Base-by-base conservation (phyloP, 2,888 invertebrate genomes). In the Pollenia amentaria region DNA sequence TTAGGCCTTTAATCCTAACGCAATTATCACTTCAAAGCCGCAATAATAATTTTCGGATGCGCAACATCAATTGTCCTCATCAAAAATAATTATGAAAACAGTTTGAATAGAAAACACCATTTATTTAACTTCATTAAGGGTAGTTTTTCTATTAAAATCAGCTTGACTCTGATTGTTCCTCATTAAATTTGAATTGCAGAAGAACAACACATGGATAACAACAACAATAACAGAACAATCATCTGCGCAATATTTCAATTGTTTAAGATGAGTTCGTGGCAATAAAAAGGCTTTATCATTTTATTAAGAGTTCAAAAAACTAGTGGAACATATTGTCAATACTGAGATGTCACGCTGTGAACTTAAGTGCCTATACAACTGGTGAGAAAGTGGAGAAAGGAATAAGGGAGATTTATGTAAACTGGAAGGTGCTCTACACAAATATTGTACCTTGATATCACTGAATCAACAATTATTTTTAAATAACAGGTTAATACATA, bases 11-110 rank as follows among this genome's bases (percentile, higher is more conserved):
- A 18, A 67, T 21, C 11, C n/a, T 16, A 8, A 65, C 46, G n/a
- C 70, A 84, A 60, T 78, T 84, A 73, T 78, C 84, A 60, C 67
- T 64, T 78, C n/a, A 79, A 78, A 92, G 91, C 92, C 92, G 88
- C 92, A 91, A 92, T 91, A 90, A 91, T 91, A 91, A 91, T 91
- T 90, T 90, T 88, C 90, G 89, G 89, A 90, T 90, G 90, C 91
- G 90, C 91, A 90, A 90, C 90, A 89, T 88, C 89, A 88, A 88
- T 87, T 89, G 76, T 83, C 79, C 75, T 79, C 76, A 46, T 69
- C 48, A 76, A 75, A 38, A 73, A 67, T 65, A 78, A 84, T 73
- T 73, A 84, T 53, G 44, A 78, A 78, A 67, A 60, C 62, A 40
- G 57, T 80, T 76, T 80, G 65, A 87, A 87, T 14, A 48, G 78